phyloP scores from a whole-genome alignment of 2,113 vertebrate genomes.

The Epinephelus lanceolatus region DNA sequence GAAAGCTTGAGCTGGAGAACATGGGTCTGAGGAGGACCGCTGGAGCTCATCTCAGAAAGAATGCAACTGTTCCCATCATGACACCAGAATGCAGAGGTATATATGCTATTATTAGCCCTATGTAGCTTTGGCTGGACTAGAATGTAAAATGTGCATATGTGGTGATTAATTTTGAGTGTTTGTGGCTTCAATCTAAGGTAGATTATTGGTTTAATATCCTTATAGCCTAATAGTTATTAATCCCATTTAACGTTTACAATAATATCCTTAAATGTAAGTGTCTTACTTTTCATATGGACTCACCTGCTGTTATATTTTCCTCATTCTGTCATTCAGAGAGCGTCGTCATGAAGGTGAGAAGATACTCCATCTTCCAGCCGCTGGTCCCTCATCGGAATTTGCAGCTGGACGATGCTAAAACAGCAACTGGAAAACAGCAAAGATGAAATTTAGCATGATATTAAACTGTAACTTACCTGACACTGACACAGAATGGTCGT shows the following conservation, averaged over 20 bases:
- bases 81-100: constrained; percentile 81
- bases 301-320: neutral
- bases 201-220: neutral
- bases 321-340: constrained; percentile 72
- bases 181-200: neutral
- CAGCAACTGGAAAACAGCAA: constrained; percentile 43
- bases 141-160: neutral
- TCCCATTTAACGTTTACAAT: neutral
- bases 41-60: constrained; percentile 63
- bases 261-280: neutral
- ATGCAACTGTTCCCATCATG: constrained; percentile 44
- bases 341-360: constrained; percentile 90
- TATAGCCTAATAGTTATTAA: neutral
- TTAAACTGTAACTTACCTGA: neutral
- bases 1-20: constrained; percentile 87
- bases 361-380: constrained; percentile 81
- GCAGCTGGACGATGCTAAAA: constrained; percentile 23
- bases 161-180: neutral
- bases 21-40: constrained; percentile 77
- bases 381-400: constrained; percentile 47
- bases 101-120: neutral
- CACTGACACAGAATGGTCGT: neutral
- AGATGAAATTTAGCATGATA: neutral
- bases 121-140: neutral
- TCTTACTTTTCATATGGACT: constrained; percentile 1